These are phyloP conservation scores for Ophion ellenae DNA, from an alignment of 2,888 invertebrate species.

Conservation along the genomic window DNA sequence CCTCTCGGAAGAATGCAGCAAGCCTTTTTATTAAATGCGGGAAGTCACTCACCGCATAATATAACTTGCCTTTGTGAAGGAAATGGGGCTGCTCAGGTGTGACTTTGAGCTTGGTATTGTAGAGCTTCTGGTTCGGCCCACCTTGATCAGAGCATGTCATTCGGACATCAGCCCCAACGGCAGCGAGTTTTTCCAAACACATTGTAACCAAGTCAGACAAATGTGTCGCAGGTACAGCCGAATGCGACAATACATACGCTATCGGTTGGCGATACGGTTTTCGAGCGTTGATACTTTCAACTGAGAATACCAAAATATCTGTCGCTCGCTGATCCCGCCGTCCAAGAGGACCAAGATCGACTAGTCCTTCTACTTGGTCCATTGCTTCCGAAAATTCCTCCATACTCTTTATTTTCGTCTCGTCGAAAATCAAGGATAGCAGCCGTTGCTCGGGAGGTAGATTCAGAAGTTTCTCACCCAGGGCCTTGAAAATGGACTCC, in stretches of 20 bases:
- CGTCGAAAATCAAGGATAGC: constrained; percentile 45
- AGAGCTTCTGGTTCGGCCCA: constrained; percentile 32
- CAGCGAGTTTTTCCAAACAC: constrained; percentile 30
- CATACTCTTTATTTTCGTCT: constrained; percentile 37
- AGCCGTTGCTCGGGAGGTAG: constrained; percentile 38
- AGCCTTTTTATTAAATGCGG: constrained; percentile 40
- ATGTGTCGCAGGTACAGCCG: constrained; percentile 4
- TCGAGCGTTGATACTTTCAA: constrained; percentile 46
- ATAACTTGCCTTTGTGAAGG: constrained; percentile 5
- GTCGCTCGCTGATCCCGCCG: constrained; percentile 29
- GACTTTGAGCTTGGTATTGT: constrained; percentile 10
- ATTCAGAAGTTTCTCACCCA: constrained; percentile 14
- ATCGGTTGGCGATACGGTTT: constrained; percentile 49
- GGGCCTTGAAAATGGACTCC: constrained; percentile 24
- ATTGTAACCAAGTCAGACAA: constrained; percentile 10
- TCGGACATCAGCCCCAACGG: constrained; percentile 33
- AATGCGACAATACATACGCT: constrained; percentile 36
- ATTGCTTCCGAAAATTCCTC: constrained; percentile 41
- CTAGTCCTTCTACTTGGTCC: constrained; percentile 46
- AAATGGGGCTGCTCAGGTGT: constrained; percentile 17
- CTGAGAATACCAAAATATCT: constrained; percentile 39
- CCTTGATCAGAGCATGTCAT: constrained; percentile 40
- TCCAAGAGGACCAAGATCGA: constrained; percentile 47
- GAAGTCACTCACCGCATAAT: constrained; percentile 37
- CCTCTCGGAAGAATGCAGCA: constrained; percentile 23